Conservation (phyloP, 1,140 invertebrate species). For the Sminthurinus signatus region DNA sequence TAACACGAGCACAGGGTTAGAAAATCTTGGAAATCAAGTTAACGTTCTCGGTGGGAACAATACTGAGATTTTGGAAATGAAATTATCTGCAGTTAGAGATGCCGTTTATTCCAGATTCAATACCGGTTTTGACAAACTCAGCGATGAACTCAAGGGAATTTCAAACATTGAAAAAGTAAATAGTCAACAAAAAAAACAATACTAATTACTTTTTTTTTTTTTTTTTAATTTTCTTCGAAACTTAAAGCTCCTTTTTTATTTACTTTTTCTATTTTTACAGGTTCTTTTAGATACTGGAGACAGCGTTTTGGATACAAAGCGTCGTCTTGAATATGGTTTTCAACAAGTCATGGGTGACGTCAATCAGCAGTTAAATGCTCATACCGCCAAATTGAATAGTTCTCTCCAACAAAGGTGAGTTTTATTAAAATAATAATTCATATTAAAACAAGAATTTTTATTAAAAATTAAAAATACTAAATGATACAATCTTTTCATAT, state of each 20-base stretch:
- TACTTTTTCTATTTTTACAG: too few relatives aligned
- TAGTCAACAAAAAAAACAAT: too few relatives aligned
- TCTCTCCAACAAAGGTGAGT: constrained; percentile 57
- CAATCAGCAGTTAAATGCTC: constrained; percentile 59
- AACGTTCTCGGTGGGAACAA: constrained; percentile 12
- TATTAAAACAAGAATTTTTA: background rate
- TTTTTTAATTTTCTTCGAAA: too few relatives aligned
- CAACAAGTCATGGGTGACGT: constrained; percentile 78
- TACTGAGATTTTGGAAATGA: constrained; percentile 21
- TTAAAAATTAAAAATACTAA: background rate
- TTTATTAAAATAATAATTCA: constrained; percentile 33
- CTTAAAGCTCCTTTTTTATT: too few relatives aligned
- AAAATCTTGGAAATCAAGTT: constrained; percentile 23
- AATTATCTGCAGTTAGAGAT: constrained; percentile 21
- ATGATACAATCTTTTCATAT: background rate
- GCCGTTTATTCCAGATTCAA: constrained; percentile 54
- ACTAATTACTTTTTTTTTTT: too few relatives aligned
- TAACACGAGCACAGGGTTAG: constrained; percentile 31
- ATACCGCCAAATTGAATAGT: constrained; percentile 59
- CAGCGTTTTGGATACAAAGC: constrained; percentile 73
- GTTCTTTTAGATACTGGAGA: constrained; percentile 76
- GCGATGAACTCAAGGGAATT: constrained; percentile 53
- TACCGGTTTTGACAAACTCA: constrained; percentile 53
- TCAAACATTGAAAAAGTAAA: constrained; percentile 68
- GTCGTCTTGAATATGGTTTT: constrained; percentile 73